Base-by-base conservation (phyloP, 2,113 vertebrate genomes). In the Prunella himalayana region DNA sequence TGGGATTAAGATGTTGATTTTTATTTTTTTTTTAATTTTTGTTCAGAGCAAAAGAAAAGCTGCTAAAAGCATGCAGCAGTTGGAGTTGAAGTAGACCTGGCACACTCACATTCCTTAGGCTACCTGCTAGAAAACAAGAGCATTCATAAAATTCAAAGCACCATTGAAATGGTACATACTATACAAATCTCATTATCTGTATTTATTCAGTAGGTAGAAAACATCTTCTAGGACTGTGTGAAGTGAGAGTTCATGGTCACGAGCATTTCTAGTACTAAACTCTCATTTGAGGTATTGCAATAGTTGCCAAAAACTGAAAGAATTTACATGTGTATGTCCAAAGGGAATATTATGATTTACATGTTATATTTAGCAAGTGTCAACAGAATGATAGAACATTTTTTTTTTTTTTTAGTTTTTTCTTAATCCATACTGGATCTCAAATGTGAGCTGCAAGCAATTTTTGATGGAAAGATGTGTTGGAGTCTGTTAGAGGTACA, bases 131-230 rank as follows among this genome's bases (percentile, higher is more conserved):
- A 44, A 97, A 96, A 90, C 27, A 84, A 60, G 66, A 88, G 73
- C 44, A 65, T 28, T 56, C 8, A 49, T 75, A 89, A 93, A 77
- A 37, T 59, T 88, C 65, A 94, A 47, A 86, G 57, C 35, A 45
- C 30, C 35, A 22, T 41, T 53, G 33, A 65, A 61, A 92, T 59
- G 17, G 87, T 92, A 68, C 14, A 13, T 65, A 66, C 44, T 51
- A 77, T 53, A 91, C 35, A 92, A 76, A 93, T 81, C 49, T 61
- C 78, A 76, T 95, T 82, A 92, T 95, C 88, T 88, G 41, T 92
- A 68, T 94, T 94, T 95, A 96, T 94, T 96, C 89, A 83, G 51
- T 73, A 91, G 71, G 33, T 72, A 83, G 39, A 66, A 93, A 95
- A 90, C 60, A 65, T 86, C 68, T 86, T 96, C 80, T 92, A 92